Evolutionary conservation across 2,797 vertebrate genomes (phyloP).

Genomic region (Borostomias antarcticus): DNA sequence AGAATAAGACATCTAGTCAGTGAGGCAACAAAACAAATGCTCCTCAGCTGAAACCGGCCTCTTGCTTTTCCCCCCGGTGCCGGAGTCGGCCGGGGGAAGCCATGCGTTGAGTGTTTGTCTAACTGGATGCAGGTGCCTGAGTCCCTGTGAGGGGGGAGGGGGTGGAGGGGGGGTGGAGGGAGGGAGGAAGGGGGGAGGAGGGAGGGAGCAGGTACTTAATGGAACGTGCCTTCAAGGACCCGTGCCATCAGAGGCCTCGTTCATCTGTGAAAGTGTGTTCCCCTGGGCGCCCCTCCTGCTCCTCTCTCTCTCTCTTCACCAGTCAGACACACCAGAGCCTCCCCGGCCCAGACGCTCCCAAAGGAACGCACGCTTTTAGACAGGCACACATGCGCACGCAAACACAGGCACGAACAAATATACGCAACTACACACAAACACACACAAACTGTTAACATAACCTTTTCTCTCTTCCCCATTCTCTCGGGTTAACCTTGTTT

Average conservation of each 20-base stretch:
- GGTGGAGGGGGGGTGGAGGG: constrained; percentile 1
- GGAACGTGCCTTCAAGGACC: not conserved
- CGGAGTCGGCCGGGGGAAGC: not conserved
- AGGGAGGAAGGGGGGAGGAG: constrained; percentile 2
- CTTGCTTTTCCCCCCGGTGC: not conserved
- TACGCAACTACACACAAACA: not conserved
- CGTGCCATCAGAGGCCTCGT: not conserved
- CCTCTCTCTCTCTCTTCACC: not conserved
- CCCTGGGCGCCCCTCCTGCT: constrained; percentile 12
- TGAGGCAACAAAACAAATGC: not conserved
- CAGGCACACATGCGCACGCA: constrained; percentile 1
- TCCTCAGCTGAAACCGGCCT: not conserved
- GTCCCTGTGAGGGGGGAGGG: not conserved
- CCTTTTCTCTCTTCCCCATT: not conserved
- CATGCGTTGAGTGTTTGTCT: not conserved
- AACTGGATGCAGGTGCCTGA: not conserved
- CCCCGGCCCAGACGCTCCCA: too few relatives aligned
- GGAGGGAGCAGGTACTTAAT: not conserved
- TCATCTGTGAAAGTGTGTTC: constrained; percentile 10
- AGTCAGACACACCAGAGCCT: too few relatives aligned
- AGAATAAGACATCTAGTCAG: not conserved
- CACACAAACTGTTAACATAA: not conserved
- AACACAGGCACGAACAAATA: not conserved
- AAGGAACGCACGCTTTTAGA: too few relatives aligned
- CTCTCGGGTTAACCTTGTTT: not conserved